phyloP scores from a whole-genome alignment of 2,888 invertebrate species.

The Nemapogon koenigi region DNA sequence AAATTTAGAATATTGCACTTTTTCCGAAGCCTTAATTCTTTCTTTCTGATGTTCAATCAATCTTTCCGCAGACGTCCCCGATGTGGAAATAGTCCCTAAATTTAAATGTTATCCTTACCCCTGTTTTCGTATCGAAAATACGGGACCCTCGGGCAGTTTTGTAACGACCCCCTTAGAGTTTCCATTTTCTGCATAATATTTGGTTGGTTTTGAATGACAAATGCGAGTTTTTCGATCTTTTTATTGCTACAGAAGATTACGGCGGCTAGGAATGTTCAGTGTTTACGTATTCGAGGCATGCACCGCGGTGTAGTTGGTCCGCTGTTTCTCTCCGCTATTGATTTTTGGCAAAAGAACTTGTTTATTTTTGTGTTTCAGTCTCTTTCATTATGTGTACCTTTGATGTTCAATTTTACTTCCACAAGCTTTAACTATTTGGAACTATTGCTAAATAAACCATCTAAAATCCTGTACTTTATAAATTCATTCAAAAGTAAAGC shows the following conservation, averaged over 20 bases:
- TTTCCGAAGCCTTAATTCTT: constrained; percentile 42
- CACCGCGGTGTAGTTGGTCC: constrained; percentile 2
- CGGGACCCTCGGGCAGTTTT: constrained; percentile 1
- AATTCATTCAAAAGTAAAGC: too few relatives aligned
- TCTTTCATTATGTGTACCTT: constrained; percentile 5
- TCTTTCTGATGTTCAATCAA: constrained; percentile 26
- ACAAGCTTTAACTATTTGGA: too few relatives aligned
- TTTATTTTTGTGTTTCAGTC: constrained; percentile 8
- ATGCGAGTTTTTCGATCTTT: constrained; percentile 11
- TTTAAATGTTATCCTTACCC: constrained; percentile 3
- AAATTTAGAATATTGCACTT: constrained; percentile 55
- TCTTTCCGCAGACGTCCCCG: constrained; percentile 8
- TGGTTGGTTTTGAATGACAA: constrained; percentile 11
- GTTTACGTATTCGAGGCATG: constrained; percentile 7
- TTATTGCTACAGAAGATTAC: constrained; percentile 8
- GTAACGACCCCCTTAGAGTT: constrained; percentile 6
- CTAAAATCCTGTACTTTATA: too few relatives aligned
- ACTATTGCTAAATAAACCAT: too few relatives aligned
- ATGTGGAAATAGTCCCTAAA: not conserved
- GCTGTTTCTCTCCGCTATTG: constrained; percentile 7
- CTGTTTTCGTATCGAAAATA: constrained; percentile 6
- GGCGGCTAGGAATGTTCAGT: constrained; percentile 3
- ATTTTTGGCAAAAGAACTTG: constrained; percentile 8
- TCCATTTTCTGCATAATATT: constrained; percentile 10
- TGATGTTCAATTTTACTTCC: too few relatives aligned